phyloP scores from a whole-genome alignment of 2,888 invertebrate species.

The Ormia ochracea region DNA sequence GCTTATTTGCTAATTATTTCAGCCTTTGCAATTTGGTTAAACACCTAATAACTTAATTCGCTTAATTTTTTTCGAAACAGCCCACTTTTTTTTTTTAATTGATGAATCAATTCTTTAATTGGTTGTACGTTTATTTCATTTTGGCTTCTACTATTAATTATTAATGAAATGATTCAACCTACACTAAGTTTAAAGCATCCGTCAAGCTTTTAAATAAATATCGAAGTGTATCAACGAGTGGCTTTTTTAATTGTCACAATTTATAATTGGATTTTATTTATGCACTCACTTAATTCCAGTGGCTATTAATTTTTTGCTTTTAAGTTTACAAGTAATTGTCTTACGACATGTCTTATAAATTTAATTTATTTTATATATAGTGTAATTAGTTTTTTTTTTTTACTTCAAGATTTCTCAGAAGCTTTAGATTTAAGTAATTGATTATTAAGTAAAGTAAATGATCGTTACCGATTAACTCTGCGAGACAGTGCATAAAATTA shows the following conservation, averaged over 20 bases:
- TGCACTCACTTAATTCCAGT: constrained; percentile 20
- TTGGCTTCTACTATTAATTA: background rate
- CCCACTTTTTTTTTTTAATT: background rate
- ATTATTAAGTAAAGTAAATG: too few species aligned
- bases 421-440: too few species aligned
- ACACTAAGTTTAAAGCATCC: background rate
- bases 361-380: too few species aligned
- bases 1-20: too few species aligned
- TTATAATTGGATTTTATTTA: constrained; percentile 26
- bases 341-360: too few species aligned
- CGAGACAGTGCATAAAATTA: too few species aligned
- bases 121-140: background rate
- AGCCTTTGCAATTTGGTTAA: too few species aligned
- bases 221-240: too few species aligned
- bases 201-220: too few species aligned
- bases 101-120: constrained; percentile 20
- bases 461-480: too few species aligned
- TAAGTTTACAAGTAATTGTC: background rate
- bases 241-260: constrained; percentile 18
- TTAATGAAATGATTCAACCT: constrained; percentile 31
- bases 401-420: too few species aligned
- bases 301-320: background rate
- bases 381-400: too few species aligned
- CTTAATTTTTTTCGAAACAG: background rate
- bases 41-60: background rate